These are phyloP conservation scores for Fregetta grallaria DNA, from an alignment of 2,113 vertebrate species.

Conservation along the genomic window DNA sequence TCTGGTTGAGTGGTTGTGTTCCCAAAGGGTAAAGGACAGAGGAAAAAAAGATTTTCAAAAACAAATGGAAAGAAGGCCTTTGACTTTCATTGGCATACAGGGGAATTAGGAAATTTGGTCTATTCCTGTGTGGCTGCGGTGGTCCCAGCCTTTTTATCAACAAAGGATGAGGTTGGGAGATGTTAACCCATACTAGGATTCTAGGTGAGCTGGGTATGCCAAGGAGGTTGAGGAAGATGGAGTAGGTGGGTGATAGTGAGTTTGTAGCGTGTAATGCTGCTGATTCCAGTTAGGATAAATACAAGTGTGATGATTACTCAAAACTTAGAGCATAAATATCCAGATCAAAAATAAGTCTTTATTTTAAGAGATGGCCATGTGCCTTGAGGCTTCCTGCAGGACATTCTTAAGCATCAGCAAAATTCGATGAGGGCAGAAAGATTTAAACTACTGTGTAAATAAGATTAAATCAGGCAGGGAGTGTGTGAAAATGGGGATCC, in stretches of 20 bases:
- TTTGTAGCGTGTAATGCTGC: neutral
- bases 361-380: neutral
- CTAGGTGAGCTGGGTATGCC: neutral
- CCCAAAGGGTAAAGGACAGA: neutral
- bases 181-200: accelerated
- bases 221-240: neutral
- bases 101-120: neutral
- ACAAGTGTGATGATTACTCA: neutral
- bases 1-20: neutral
- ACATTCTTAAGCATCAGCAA: neutral
- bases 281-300: neutral
- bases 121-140: neutral
- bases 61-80: neutral
- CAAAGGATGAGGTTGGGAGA: neutral
- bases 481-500: neutral
- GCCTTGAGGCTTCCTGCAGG: neutral
- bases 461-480: neutral
- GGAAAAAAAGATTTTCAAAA: too few relatives aligned
- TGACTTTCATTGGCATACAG: neutral
- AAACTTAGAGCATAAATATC: neutral
- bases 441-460: neutral
- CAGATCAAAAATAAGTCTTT: neutral
- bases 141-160: neutral
- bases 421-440: neutral
- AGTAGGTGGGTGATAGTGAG: neutral